These are phyloP conservation scores for Notolabrus celidotus DNA, from an alignment of 2,797 vertebrate genomes.

Conservation along the genomic window DNA sequence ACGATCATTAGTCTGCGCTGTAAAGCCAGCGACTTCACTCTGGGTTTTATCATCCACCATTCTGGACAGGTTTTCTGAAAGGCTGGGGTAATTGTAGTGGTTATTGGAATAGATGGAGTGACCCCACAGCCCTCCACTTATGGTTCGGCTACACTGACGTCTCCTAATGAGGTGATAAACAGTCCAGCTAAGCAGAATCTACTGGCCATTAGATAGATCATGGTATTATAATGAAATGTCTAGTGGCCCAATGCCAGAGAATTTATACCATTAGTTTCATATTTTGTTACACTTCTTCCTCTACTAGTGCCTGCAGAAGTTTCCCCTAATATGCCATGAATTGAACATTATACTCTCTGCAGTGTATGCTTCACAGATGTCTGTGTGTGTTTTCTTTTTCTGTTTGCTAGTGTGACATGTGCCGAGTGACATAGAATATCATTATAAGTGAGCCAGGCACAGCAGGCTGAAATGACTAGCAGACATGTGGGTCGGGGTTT, in stretches of 20 bases:
- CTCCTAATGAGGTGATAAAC: constrained; percentile 83
- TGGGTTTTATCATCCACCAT: constrained; percentile 78
- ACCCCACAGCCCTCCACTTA: constrained; percentile 75
- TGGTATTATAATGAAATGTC: constrained; percentile 77
- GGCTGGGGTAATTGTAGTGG: constrained; percentile 77
- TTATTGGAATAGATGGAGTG: constrained; percentile 82
- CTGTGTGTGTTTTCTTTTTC: constrained; percentile 27
- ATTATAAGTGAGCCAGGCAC: constrained; percentile 69
- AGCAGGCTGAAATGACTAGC: constrained; percentile 70
- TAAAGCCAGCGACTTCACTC: constrained; percentile 70
- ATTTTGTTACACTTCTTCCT: constrained; percentile 63
- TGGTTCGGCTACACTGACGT: constrained; percentile 64
- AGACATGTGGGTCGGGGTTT: constrained; percentile 71
- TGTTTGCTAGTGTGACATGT: constrained; percentile 63
- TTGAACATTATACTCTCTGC: constrained; percentile 55
- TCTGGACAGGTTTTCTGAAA: constrained; percentile 79
- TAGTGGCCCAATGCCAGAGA: constrained; percentile 63
- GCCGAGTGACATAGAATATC: constrained; percentile 70
- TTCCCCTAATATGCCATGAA: constrained; percentile 54
- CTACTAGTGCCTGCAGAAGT: constrained; percentile 38
- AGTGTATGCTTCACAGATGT: constrained; percentile 66
- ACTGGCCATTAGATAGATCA: constrained; percentile 78
- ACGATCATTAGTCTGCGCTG: constrained; percentile 80
- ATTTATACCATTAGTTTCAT: constrained; percentile 72
- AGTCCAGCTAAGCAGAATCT: constrained; percentile 77